Base-by-base conservation (phyloP, 1,140 invertebrate species). In the Papilio machaon region DNA sequence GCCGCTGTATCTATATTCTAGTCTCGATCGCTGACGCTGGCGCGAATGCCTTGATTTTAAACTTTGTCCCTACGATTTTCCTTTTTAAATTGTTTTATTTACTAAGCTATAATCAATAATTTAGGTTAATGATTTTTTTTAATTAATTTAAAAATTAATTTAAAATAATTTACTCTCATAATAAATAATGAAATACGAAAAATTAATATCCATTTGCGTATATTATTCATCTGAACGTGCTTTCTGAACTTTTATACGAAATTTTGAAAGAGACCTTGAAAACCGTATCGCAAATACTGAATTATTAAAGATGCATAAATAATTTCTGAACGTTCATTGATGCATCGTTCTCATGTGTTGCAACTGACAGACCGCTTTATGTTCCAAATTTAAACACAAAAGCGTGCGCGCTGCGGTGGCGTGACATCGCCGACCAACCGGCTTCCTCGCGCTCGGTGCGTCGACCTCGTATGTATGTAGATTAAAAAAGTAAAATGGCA, bases 381-480 rank as follows among this genome's bases (percentile, higher is more conserved):
- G 86, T 85, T 89, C 88, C 86, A 91, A 88, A 88, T 87, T 89
- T 86, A 86, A 87, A 88, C 84, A 82, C 84, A 83, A 86, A 87
- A 83, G 77, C 74, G 73, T 83, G 73, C 84, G 80, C 75, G 78
- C 80, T 60, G 81, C 83, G 83, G 87, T 91, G 90, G 90, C 90
- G 89, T 91, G 90, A 91, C 84, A 73, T 84, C 79, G 23, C 52
- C 83, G 83, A 81, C 89, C 87, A 89, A 86, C 83, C 82, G 85
- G 82, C 83, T 73, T 77, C 81, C 81, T 80, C 79, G 79, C 60
- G 77, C 82, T 74, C 84, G 79, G 83, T 84, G 82, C 88, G 86
- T 82, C 87, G 88, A 90, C 88, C 88, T 86, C 84, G 79, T 73
- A 54, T 67, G 79, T 64, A 67, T 75, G 79, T 79, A 76, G 46